Percentiles rank a stretch among this genome's conserved stretches.
Conservation (phyloP, 1,140 invertebrate genomes). For the Panagrolaimus sp. region DNA sequence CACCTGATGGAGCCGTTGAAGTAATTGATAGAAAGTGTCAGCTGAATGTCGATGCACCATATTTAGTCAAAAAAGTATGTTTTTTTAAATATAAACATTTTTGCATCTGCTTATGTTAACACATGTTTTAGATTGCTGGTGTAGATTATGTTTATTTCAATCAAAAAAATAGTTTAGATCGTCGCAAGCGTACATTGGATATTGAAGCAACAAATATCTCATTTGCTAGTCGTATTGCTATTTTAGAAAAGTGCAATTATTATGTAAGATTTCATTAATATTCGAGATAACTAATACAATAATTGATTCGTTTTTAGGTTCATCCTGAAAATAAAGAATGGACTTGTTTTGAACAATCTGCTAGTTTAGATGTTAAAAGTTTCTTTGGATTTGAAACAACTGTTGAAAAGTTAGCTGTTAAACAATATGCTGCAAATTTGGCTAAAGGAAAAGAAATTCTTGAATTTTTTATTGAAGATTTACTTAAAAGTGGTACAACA, state of each 20-base stretch:
- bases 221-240: constrained; percentile 76
- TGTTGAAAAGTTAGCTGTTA: constrained; percentile 92
- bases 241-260: constrained; percentile 86
- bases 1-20: constrained; percentile 73
- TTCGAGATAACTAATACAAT: background rate
- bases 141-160: constrained; percentile 87
- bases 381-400: constrained; percentile 92
- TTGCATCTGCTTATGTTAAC: background rate
- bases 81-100: constrained; percentile 17
- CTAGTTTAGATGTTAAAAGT: constrained; percentile 86
- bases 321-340: constrained; percentile 88
- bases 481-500: constrained; percentile 76
- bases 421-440: constrained; percentile 87
- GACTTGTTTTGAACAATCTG: constrained; percentile 94
- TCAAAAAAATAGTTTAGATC: constrained; percentile 82
- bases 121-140: constrained; percentile 74
- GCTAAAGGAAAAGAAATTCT: constrained; percentile 90
- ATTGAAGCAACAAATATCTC: constrained; percentile 92
- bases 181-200: constrained; percentile 72
- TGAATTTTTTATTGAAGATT: constrained; percentile 78
- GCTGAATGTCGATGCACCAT: constrained; percentile 87
- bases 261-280: constrained; percentile 68
- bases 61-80: constrained; percentile 82
- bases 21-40: constrained; percentile 82
- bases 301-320: constrained; percentile 66